These are phyloP conservation scores for Acrocera orbiculus DNA, from an alignment of 2,888 invertebrate genomes.

Conservation along the genomic window DNA sequence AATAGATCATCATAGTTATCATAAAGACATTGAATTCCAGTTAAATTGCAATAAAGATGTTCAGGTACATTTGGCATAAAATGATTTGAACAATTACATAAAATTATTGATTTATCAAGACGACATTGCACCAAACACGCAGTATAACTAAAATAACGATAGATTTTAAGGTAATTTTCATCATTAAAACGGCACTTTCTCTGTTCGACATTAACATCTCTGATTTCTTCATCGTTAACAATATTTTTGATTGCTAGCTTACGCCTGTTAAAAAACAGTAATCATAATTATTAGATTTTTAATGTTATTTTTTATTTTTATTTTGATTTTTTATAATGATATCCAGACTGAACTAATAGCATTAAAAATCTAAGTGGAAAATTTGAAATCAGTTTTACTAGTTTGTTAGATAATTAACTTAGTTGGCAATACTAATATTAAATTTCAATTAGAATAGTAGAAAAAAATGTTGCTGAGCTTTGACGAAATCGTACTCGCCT, in stretches of 20 bases:
- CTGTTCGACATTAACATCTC: conserved; percentile 41
- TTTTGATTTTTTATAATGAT: background rate
- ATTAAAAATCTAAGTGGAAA: too few species aligned
- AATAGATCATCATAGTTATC: conserved; percentile 41
- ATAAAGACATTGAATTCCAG: conserved; percentile 47
- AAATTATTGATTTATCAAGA: conserved; percentile 40
- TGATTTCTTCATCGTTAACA: conserved; percentile 47
- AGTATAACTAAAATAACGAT: conserved; percentile 51
- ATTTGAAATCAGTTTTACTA: too few species aligned
- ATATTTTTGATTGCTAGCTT: conserved; percentile 40
- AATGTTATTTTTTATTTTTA: background rate
- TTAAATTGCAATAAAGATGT: conserved; percentile 39
- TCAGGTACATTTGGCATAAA: conserved; percentile 41
- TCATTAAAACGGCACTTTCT: conserved; percentile 52
- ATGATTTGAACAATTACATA: conserved; percentile 52
- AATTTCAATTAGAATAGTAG: too few species aligned
- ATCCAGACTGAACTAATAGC: too few species aligned
- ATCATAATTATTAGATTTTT: background rate
- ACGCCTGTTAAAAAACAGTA: conserved; percentile 26
- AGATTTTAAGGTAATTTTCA: conserved; percentile 44
- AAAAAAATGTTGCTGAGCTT: too few species aligned
- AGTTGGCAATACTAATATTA: too few species aligned
- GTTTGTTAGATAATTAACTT: too few species aligned
- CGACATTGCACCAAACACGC: conserved; percentile 55
- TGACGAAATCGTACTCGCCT: too few species aligned